Base-by-base conservation (phyloP, 2,888 invertebrate genomes). In the Artemia sinica region DNA sequence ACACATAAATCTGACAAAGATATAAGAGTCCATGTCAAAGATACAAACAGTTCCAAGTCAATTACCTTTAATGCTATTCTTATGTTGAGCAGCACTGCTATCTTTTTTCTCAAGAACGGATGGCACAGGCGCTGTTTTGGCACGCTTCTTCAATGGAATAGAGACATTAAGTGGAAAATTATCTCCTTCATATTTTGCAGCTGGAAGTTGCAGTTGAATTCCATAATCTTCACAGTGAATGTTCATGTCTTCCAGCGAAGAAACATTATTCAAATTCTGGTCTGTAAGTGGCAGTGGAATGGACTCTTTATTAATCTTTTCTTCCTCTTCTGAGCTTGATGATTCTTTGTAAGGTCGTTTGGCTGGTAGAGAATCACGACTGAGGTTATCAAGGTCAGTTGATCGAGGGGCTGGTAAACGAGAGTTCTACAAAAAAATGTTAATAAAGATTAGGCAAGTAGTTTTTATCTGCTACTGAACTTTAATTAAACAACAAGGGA, bases 261-360 rank as follows among this genome's bases (percentile, higher is more conserved):
- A 28, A 58, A 58, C 28, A 28, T 58, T 58, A 28, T 58, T 58
- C 63, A 18, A 28, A 58, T 58, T 58, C 28, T 58, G 63, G 63
- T 58, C 63, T 41, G 41, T 41, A 10, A 58, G n/a, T 58, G 14
- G 14, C 63, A 18, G 63, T 18, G 63, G n/a, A 10, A 58, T 18
- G n/a, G 63, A 9, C 11, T 58, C 63, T 58, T n/a, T 58, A 9
- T 11, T n/a, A 8, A 58, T 14, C 14, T 58, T n/a, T 58, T 58
- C 63, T n/a, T 58, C 63, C 10, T 58, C 63, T 28, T 58, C 63
- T 18, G 63, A 58, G 63, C 63, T 58, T 58, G 63, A 58, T 58
- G 63, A 58, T 58, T 58, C 63, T n/a, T 58, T n/a, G n/a, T 8
- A 18, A n/a, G 63, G 28, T 58, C 63, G 63, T 11, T 58, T 58